Base-by-base conservation (phyloP, 1,140 invertebrate genomes). In the Caenorhabditis briggsae region DNA sequence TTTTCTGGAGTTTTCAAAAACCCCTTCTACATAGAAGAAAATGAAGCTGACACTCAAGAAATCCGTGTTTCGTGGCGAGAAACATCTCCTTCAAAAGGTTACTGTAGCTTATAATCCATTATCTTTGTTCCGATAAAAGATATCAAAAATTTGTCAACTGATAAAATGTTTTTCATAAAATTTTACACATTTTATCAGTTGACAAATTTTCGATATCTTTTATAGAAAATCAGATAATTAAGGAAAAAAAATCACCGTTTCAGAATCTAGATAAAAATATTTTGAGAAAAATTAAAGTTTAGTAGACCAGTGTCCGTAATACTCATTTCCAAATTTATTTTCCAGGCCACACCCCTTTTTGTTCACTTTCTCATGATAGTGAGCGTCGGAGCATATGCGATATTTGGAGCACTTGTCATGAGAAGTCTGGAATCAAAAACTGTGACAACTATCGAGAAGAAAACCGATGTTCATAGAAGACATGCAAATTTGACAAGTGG, bases 341-440 rank as follows among this genome's bases (percentile, higher is more conserved):
- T 84, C 14, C 74, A 87, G 86, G 86, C 86, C 14, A 87, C 82
- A 5, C 83, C 86, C 8, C 56, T 87, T 12, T 84, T 84, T 25
- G 86, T 87, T 14, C 86, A 87, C 58, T 53, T 87, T 59, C 55
- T 87, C 0, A 87, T 87, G 86, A 87, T 87, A 50, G 83, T 59
- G 18, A 61, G 82, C 48, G 86, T 87, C 2, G 86, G 86, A 46
- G 46, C 55, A 2, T 87, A 87, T 48, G 86, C 86, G 20, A 50
- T 87, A 53, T 46, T 87, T 8, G 86, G 86, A 20, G 86, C 86
- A 33, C 46, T 83, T 46, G 55, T 70, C 23, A 87, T 87, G 61
- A 59, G 74, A 59, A 65, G 74, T 41, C n/a, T 87, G 5, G 86
- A 87, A 64, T 84, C 82, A 5, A 84, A 50, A 64, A 50, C 83